Evolutionary conservation across 2,113 vertebrate species (phyloP).

Genomic region (Oophaga pumilio): DNA sequence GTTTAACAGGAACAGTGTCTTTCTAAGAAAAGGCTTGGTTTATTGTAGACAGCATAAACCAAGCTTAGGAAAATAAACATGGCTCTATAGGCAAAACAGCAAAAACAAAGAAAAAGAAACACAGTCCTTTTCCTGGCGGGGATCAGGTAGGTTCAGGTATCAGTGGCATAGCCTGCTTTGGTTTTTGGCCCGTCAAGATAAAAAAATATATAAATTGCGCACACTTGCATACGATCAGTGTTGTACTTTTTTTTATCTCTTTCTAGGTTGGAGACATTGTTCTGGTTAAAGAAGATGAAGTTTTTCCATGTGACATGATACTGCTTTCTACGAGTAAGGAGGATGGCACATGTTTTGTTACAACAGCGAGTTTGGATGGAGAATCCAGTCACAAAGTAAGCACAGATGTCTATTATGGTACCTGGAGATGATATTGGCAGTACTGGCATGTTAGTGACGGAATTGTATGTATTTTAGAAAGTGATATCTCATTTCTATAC

Average conservation of each 20-base stretch:
- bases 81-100: no score
- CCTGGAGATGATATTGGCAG: not conserved
- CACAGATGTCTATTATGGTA: not conserved
- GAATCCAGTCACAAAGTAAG: slow-evolving; percentile 95
- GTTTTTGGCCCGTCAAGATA: not conserved
- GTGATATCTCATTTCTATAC: not conserved
- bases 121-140: no score
- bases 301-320: slow-evolving; percentile 94
- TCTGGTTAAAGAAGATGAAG: slow-evolving; percentile 90
- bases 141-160: no score
- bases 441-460: not conserved
- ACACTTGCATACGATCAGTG: not conserved
- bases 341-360: slow-evolving; percentile 94
- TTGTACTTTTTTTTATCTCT: not conserved
- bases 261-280: slow-evolving; percentile 94
- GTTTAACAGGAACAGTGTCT: no score
- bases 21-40: no score
- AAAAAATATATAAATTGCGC: not conserved
- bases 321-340: slow-evolving; percentile 87
- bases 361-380: slow-evolving; percentile 94
- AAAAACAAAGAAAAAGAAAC: no score
- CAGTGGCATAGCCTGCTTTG: not conserved
- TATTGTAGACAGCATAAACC: no score
- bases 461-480: not conserved
- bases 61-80: no score